Evolutionary conservation across 2,113 vertebrate genomes (phyloP), one percentile per base, ranked within the genome.

Genomic region (Synodontis membranacea): DNA sequence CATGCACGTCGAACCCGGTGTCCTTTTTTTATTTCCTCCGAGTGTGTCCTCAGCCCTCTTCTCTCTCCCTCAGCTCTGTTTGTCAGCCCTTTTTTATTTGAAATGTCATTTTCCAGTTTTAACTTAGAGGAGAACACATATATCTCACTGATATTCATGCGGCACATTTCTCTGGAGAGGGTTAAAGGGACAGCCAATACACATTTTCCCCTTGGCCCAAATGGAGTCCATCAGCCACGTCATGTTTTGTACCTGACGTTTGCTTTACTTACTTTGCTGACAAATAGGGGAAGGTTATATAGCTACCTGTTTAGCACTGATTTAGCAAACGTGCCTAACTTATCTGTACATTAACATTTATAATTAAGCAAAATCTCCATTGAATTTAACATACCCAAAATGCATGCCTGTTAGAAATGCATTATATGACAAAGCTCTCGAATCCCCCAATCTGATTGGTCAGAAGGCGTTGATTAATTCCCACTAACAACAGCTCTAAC

Each of bases 131-230:
- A 60, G 54, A 60, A 81, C 80, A 88, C 54, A 78, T 74, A 78
- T 17, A 83, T 83, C 64, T 42, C 72, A 68, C 84, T 83, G 87
- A 85, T 79, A 79, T 46, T 46, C 39, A 0, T 46, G 39, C n/a
- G 25, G 9, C 39, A 62, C 64, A 62, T 82, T 82, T 82, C 80
- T 62, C 54, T n/a, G 39, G 23, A 82, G 80, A 64, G 28, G n/a
- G 25, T 9, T 60, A 62, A 82, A 62, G 80, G 14, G 64, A 44
- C 56, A 46, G 56, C 34, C 54, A 31, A 82, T 62, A 31, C 56
- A 62, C 39, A 80, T 82, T 62, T 82, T n/a, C 31, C 9, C 21
- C 1, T 39, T 39, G 21, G 37, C 2, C 52, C 34, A 56, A 58
- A 42, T 58, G 34, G n/a, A 80, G 21, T 72, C 72, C 11, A 39